phyloP scores from a whole-genome alignment of 2,888 invertebrate genomes.

The Apodemia hepburni region DNA sequence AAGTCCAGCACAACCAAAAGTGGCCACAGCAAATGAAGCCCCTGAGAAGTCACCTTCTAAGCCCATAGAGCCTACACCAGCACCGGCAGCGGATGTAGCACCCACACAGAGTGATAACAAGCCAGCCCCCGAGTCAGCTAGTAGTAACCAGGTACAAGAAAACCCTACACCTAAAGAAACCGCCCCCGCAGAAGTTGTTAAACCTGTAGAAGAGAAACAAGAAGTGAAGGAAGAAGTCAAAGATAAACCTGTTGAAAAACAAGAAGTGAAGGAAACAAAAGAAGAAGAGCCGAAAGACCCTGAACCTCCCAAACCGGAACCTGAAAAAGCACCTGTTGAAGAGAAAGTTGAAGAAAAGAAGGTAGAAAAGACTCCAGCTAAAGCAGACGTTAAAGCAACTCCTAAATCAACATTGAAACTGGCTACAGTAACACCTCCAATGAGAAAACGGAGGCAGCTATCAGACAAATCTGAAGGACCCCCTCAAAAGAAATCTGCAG shows the following conservation, averaged over 20 bases:
- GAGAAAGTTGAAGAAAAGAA: slow-evolving; percentile 40
- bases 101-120: slow-evolving; percentile 64
- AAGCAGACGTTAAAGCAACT: slow-evolving; percentile 51
- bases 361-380: slow-evolving; percentile 46
- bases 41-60: slow-evolving; percentile 63
- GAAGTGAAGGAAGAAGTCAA: slow-evolving; percentile 10
- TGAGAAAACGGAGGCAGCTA: slow-evolving; percentile 76
- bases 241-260: slow-evolving; percentile 11
- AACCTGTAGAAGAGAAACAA: slow-evolving; percentile 38
- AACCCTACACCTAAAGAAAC: slow-evolving; percentile 43
- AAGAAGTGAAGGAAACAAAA: slow-evolving; percentile 30
- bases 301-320: slow-evolving; percentile 46
- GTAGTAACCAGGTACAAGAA: slow-evolving; percentile 54
- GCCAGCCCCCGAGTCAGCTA: slow-evolving; percentile 62
- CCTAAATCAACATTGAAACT: slow-evolving; percentile 75
- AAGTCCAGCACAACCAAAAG: slow-evolving; percentile 55
- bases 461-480: slow-evolving; percentile 59
- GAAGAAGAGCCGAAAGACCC: slow-evolving; percentile 41
- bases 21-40: slow-evolving; percentile 59
- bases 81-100: slow-evolving; percentile 61
- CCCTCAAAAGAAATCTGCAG: slow-evolving; percentile 56
- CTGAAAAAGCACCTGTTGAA: slow-evolving; percentile 43
- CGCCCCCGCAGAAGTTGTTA: slow-evolving; percentile 47
- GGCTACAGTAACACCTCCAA: slow-evolving; percentile 78
- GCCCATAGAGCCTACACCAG: slow-evolving; percentile 58